These are phyloP conservation scores for Metaphire vulgaris DNA, from an alignment of 1,140 invertebrate genomes.

Conservation along the genomic window DNA sequence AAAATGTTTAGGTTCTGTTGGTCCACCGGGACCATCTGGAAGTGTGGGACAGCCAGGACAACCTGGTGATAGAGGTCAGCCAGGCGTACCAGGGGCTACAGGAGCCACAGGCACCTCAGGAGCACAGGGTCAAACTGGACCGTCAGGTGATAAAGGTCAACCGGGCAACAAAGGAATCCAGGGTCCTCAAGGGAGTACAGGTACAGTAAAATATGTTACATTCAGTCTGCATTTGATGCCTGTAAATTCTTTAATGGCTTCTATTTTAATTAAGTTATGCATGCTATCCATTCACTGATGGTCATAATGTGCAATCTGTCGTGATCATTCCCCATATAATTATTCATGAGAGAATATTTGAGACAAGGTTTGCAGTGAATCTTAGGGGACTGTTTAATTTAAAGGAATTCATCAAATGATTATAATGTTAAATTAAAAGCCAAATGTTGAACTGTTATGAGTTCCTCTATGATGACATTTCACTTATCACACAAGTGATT, in stretches of 20 bases:
- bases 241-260: background rate
- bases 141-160: slow-evolving; percentile 30
- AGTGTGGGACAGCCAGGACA: too few relatives aligned
- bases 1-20: too few relatives aligned
- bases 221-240: background rate
- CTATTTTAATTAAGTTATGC: background rate
- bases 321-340: background rate
- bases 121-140: background rate
- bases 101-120: slow-evolving; percentile 9
- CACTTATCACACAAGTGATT: too few relatives aligned
- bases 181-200: slow-evolving; percentile 17
- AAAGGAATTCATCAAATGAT: too few relatives aligned
- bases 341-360: background rate
- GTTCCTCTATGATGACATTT: too few relatives aligned
- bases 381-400: too few relatives aligned
- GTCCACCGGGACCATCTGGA: background rate
- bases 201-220: background rate
- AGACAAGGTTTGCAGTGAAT: background rate
- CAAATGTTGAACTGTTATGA: too few relatives aligned
- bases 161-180: slow-evolving; percentile 15
- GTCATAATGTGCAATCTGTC: background rate
- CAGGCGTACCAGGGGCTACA: background rate
- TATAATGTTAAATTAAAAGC: too few relatives aligned
- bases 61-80: slow-evolving; percentile 21
- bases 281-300: background rate